Percentiles rank a stretch among this genome's conserved stretches.
These are phyloP conservation scores for Xylocopa sonorina DNA, from an alignment of 1,140 invertebrate genomes.

Conservation along the genomic window DNA sequence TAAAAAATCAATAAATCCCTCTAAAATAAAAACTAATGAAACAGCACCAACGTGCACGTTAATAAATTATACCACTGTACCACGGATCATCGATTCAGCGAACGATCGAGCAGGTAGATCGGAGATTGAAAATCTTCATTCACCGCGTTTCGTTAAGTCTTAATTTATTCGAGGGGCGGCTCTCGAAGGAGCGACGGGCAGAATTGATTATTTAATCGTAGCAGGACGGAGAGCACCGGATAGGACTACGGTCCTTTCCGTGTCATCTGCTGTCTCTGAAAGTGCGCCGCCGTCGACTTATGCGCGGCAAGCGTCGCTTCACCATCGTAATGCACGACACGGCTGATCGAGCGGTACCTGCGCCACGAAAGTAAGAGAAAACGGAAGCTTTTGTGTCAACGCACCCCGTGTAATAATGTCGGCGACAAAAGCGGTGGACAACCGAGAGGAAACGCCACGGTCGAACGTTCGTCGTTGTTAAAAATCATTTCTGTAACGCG, in stretches of 20 bases:
- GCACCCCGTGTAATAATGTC: conserved; percentile 64
- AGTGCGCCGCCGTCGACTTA: conserved; percentile 43
- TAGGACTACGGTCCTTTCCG: background rate
- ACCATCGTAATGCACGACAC: conserved; percentile 45
- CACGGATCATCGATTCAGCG: too few relatives aligned
- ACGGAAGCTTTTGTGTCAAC: conserved; percentile 77
- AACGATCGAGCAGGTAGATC: background rate
- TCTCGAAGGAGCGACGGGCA: too few relatives aligned
- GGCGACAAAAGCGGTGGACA: conserved; percentile 24
- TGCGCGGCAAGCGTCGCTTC: too few relatives aligned
- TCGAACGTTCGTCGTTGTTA: background rate
- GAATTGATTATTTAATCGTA: background rate
- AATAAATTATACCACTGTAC: too few relatives aligned
- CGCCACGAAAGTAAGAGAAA: conserved; percentile 77
- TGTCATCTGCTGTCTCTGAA: conserved; percentile 27
- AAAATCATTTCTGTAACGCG: too few relatives aligned
- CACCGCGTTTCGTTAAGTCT: background rate
- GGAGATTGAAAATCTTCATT: background rate
- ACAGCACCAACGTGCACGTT: too few relatives aligned
- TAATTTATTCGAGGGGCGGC: background rate
- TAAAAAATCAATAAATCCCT: too few relatives aligned
- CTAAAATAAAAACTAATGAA: too few relatives aligned
- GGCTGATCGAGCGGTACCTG: conserved; percentile 71
- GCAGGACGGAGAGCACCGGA: conserved; percentile 21
- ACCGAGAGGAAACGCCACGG: background rate